phyloP scores from a whole-genome alignment of 1,140 invertebrate species.

The Dolichoris vasculosae region DNA sequence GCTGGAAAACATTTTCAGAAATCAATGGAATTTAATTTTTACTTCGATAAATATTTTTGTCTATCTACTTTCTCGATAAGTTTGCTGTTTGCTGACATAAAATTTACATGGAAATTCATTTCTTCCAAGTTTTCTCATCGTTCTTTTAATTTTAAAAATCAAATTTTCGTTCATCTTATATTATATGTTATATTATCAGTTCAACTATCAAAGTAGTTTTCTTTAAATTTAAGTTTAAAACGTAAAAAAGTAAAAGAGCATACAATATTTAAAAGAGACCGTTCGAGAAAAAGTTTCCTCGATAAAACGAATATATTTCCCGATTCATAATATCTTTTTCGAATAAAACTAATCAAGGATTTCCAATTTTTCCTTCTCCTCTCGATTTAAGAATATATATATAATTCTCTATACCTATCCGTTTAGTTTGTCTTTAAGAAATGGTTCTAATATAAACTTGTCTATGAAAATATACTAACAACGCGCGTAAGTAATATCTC shows the following conservation, averaged over 20 bases:
- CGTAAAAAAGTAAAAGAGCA: neutral
- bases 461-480: no score
- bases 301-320: no score
- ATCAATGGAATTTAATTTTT: neutral
- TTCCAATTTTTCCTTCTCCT: neutral
- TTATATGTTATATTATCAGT: neutral
- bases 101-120: slow-evolving; percentile 34
- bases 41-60: neutral
- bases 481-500: no score
- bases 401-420: no score
- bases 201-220: neutral
- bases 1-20: no score
- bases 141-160: slow-evolving; percentile 4
- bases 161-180: neutral
- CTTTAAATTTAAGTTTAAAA: neutral
- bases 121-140: neutral
- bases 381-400: no score
- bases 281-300: no score
- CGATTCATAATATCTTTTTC: no score
- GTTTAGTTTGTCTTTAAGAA: no score
- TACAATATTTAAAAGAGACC: neutral
- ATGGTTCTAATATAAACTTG: no score
- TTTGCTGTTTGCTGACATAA: neutral
- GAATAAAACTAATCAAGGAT: no score
- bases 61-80: neutral